phyloP scores from a whole-genome alignment of 2,113 vertebrate genomes.

The Chlorodrepanis virens region DNA sequence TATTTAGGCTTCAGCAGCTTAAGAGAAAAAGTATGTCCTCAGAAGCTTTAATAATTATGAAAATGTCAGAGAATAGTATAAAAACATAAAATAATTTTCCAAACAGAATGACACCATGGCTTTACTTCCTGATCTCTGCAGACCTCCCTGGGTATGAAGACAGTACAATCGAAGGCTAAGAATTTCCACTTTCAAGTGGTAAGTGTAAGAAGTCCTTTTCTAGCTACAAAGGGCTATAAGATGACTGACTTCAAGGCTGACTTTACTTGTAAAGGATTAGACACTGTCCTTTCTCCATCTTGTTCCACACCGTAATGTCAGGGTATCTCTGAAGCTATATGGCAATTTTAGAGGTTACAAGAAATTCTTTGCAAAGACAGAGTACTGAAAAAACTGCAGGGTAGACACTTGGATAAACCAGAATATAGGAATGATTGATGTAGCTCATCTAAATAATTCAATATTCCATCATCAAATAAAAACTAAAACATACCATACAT shows the following conservation, averaged over 20 bases:
- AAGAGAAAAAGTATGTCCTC: neutral
- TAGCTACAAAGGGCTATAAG: conserved; percentile 4
- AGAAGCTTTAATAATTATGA: neutral
- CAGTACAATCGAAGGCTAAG: neutral
- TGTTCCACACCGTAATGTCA: conserved; percentile 7
- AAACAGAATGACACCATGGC: neutral
- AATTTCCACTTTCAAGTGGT: conserved; percentile 10
- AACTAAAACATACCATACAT: neutral
- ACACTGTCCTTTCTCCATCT: conserved; percentile 18
- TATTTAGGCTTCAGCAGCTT: neutral
- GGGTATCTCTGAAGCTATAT: neutral
- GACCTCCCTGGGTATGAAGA: neutral
- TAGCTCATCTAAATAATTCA: conserved; percentile 43
- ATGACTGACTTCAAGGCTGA: conserved; percentile 41
- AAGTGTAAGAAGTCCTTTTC: conserved; percentile 20
- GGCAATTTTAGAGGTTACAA: conserved; percentile 6
- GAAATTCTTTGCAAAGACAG: neutral
- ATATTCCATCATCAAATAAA: neutral
- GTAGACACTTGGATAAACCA: neutral
- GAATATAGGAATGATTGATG: conserved; percentile 2
- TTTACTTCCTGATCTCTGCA: neutral
- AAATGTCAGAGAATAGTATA: neutral
- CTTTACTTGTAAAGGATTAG: conserved; percentile 8
- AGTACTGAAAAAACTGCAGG: neutral
- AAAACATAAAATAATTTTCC: conserved; percentile 6